Base-by-base conservation (phyloP, 2,797 vertebrate genomes). In the Oryzias dopingdopingensis region DNA sequence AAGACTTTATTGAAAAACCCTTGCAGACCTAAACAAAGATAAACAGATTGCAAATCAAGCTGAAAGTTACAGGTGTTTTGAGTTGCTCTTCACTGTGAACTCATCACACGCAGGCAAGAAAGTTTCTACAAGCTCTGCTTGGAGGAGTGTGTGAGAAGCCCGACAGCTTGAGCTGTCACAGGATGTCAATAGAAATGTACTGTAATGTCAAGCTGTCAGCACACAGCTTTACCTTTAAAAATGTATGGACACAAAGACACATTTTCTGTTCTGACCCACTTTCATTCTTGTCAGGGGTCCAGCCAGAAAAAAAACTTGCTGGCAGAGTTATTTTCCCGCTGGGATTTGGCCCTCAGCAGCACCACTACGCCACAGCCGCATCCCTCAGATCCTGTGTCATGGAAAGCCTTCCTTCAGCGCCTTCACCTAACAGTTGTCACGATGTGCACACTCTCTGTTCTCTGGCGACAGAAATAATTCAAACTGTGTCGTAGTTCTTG, bases 351-450 rank as follows among this genome's bases (percentile, higher is more conserved):
- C 82, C 44, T 74, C 14, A 71, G 84, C 80, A 47, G 51, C 56
- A 44, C 49, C 24, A 66, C 70, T 59, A 45, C 60, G 57, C 65
- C 48, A 56, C 72, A 72, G 72, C 65, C 68, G 67, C 63, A 66
- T 61, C 63, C 62, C 57, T 65, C 52, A 65, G 77, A 86, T 83
- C 81, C 74, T 48, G 37, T 82, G 77, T 81, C 80, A 81, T 74
- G 79, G 59, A 65, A 70, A 81, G 52, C 32, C 74, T 62, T 54
- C 4, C 49, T 61, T 76, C 42, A 65, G 74, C 74, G 52, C 32
- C 56, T 61, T 74, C 74, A 48, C 46, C 56, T 61, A 66, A 74
- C 85, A 85, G 79, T 82, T 84, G 84, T 85, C 82, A 64, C 63
- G 5, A 67, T 70, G 55, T 15, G 1, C 32, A 37, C 51, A 53